phyloP scores from a whole-genome alignment of 1,140 invertebrate genomes.

The Homarus americanus region DNA sequence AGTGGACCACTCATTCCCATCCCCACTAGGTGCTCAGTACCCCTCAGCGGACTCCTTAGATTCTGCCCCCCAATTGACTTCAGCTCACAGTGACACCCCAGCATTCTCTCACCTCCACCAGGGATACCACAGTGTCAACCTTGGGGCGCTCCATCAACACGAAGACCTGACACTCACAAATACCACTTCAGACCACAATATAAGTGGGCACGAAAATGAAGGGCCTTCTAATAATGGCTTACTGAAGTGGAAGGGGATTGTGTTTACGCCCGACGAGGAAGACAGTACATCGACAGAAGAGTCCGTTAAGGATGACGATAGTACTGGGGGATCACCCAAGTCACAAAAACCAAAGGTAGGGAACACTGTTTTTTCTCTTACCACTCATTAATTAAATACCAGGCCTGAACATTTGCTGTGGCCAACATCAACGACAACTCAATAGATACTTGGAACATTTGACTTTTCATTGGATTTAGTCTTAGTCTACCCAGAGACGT shows the following conservation, averaged over 20 bases:
- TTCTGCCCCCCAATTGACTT: conserved; percentile 66
- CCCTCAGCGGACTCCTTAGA: conserved; percentile 63
- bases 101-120: conserved; percentile 70
- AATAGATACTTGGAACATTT: no score
- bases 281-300: conserved; percentile 27
- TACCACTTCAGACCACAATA: conserved; percentile 76
- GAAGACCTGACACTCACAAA: conserved; percentile 68
- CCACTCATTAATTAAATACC: no score
- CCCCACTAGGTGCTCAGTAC: conserved; percentile 74
- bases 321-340: conserved; percentile 30
- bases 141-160: conserved; percentile 54
- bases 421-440: no score
- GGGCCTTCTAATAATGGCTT: conserved; percentile 80
- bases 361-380: neutral
- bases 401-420: no score
- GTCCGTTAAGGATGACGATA: conserved; percentile 7
- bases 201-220: conserved; percentile 76
- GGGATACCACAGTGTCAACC: conserved; percentile 71
- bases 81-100: conserved; percentile 72
- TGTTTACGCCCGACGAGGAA: conserved; percentile 81
- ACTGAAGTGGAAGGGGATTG: conserved; percentile 88
- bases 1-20: conserved; percentile 63
- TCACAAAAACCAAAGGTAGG: conserved; percentile 70
- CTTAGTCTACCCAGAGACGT: no score
- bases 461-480: no score